Base-by-base conservation (phyloP, 2,113 vertebrate genomes). In the Psittacara wagleri region DNA sequence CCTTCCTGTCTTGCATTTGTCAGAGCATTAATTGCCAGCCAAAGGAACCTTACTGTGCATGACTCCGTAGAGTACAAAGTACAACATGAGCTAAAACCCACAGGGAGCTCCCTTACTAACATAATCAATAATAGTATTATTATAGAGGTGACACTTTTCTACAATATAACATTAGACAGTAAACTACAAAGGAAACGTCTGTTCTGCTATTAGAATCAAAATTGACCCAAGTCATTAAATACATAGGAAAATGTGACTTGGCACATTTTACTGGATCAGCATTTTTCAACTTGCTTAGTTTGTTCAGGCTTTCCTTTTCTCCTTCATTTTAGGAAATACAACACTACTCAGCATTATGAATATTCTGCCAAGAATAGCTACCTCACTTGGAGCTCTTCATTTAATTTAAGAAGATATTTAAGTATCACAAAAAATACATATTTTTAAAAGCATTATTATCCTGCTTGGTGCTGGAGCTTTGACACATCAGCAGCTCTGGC, bases 331-430 rank as follows among this genome's bases (percentile, higher is more conserved):
- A 41, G 44, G 68, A 94, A 94, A 88, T 82, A 83, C n/a, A 54
- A 90, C 69, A 27, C 62, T 75, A 69, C 67, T 94, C 86, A 91
- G 83, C 86, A 84, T 79, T 82, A 39, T 41, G 41, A 73, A 64
- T 57, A 15, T 1, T 31, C 51, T 64, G 90, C 92, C 83, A 96
- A 92, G 69, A 94, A 88, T 44, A 92, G 48, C 85, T 68, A 75
- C 91, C 83, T 94, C 62, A 92, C 69, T 96, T 62, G 66, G 43
- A 95, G 66, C 57, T 86, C 79, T 82, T 93, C 20, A 25, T 75
- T 95, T 82, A 75, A 89, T 35, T 86, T 89, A 92, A 89, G 88
- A 89, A 94, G 77, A 80, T 92, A 97, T 97, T 96, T 94, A 94
- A 90, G 92, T 91, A 95, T 95, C 96, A 91, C 72, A 84, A 74